These are phyloP conservation scores for Scaptomyza graminum DNA, from an alignment of 1,140 invertebrate species.

Conservation along the genomic window DNA sequence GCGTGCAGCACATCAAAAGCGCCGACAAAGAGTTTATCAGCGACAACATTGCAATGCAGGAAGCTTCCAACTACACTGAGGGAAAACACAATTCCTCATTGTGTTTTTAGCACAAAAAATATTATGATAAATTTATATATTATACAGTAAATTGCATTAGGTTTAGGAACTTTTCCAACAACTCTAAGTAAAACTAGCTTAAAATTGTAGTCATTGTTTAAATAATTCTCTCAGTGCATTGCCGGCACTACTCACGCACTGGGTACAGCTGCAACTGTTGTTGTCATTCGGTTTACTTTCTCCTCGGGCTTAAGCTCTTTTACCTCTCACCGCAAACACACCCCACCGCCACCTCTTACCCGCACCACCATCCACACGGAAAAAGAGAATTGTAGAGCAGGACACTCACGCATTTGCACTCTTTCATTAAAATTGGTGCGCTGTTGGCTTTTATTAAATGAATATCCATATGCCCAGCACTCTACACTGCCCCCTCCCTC, in stretches of 20 bases:
- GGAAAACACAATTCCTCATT: neutral
- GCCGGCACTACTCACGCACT: constrained; percentile 24
- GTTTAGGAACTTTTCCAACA: too few species aligned
- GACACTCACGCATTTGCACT: constrained; percentile 48
- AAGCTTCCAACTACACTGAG: neutral
- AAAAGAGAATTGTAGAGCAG: neutral
- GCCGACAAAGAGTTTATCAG: constrained; percentile 75
- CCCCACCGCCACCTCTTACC: neutral
- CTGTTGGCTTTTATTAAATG: constrained; percentile 80
- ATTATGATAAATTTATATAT: too few species aligned
- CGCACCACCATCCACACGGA: constrained; percentile 5
- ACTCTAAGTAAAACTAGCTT: too few species aligned
- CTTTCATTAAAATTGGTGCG: constrained; percentile 77
- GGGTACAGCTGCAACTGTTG: constrained; percentile 9
- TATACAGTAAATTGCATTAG: too few species aligned
- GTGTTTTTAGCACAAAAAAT: too few species aligned
- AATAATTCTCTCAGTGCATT: neutral
- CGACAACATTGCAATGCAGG: constrained; percentile 26
- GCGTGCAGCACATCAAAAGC: constrained; percentile 57
- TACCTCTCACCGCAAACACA: neutral
- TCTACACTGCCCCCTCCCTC: neutral
- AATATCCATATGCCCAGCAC: constrained; percentile 58
- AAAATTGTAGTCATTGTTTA: neutral
- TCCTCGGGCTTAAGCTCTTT: constrained; percentile 29
- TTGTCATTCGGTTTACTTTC: constrained; percentile 30